A percentile compares a stretch with the other conserved stretches of the same genome.
These are phyloP conservation scores for Drosophila navojoa DNA, from an alignment of 1,140 invertebrate species.

Conservation along the genomic window DNA sequence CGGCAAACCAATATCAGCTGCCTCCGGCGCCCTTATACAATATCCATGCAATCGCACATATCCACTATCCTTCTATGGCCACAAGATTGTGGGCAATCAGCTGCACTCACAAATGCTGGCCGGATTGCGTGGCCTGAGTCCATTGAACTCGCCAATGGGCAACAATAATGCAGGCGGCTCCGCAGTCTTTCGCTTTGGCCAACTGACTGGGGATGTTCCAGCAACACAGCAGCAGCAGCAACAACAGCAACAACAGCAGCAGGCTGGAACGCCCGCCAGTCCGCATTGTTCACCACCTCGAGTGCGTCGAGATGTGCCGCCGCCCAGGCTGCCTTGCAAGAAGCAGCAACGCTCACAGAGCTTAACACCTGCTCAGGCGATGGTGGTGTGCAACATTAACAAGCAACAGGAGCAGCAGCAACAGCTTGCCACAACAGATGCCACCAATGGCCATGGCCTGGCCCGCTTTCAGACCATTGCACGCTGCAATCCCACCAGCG, in stretches of 20 bases:
- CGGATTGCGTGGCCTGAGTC: slow-evolving; percentile 72
- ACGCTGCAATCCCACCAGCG: slow-evolving; percentile 67
- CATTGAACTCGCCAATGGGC: slow-evolving; percentile 73
- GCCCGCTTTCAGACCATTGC: slow-evolving; percentile 74
- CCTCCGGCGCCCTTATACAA: slow-evolving; percentile 93
- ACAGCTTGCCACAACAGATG: slow-evolving; percentile 36
- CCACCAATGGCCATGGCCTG: slow-evolving; percentile 59
- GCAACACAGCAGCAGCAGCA: slow-evolving; percentile 19
- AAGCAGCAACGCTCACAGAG: slow-evolving; percentile 89
- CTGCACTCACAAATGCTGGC: slow-evolving; percentile 80
- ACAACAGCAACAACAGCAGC: background rate
- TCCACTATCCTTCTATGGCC: slow-evolving; percentile 85
- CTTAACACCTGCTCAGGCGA: slow-evolving; percentile 86
- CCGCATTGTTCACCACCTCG: slow-evolving; percentile 84
- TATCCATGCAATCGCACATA: slow-evolving; percentile 90
- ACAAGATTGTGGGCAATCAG: slow-evolving; percentile 82
- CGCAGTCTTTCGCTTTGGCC: slow-evolving; percentile 69
- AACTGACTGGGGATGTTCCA: slow-evolving; percentile 12
- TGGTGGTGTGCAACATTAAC: slow-evolving; percentile 73
- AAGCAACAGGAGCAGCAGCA: slow-evolving; percentile 65
- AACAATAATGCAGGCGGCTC: slow-evolving; percentile 20
- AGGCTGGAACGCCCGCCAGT: slow-evolving; percentile 41
- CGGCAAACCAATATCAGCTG: slow-evolving; percentile 91
- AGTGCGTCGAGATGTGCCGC: slow-evolving; percentile 85
- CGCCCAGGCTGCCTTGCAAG: slow-evolving; percentile 86